Evolutionary conservation across 2,888 invertebrate species (phyloP).

Genomic region (Plagodis dolabraria): DNA sequence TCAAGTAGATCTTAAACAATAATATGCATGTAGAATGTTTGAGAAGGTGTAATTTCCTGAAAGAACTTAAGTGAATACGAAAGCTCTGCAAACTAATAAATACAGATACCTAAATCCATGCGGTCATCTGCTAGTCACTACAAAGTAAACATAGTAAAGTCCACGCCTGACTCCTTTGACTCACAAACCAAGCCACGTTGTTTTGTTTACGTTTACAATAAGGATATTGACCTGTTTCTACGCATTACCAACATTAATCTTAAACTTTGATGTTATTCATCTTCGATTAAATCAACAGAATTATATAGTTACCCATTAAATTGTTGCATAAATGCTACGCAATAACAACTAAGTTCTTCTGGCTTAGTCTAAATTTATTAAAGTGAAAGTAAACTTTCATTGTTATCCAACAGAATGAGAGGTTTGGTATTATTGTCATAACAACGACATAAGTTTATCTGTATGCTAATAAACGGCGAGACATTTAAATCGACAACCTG

Average conservation of each 20-base stretch:
- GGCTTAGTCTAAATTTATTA: too few relatives aligned
- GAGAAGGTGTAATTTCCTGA: too few relatives aligned
- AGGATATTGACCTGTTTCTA: constrained; percentile 32
- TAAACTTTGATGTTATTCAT: constrained; percentile 12
- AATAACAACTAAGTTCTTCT: not conserved
- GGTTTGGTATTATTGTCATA: too few relatives aligned
- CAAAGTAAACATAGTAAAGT: constrained; percentile 18
- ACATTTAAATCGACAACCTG: too few relatives aligned
- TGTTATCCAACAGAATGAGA: too few relatives aligned
- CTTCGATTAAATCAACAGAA: constrained; percentile 9
- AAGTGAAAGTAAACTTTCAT: too few relatives aligned
- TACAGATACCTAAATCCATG: not conserved
- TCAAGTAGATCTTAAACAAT: too few relatives aligned
- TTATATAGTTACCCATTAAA: not conserved
- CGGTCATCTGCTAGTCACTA: constrained; percentile 8
- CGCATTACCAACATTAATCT: constrained; percentile 23
- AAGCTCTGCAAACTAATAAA: not conserved
- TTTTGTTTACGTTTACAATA: constrained; percentile 34
- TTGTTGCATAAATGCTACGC: not conserved
- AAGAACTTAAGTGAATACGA: too few relatives aligned
- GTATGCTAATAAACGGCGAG: too few relatives aligned
- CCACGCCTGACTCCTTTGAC: constrained; percentile 20
- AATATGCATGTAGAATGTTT: too few relatives aligned
- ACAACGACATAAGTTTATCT: too few relatives aligned
- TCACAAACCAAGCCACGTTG: constrained; percentile 31